Conservation (phyloP, 2,888 invertebrate genomes). For the Polylopha cassiicola region DNA sequence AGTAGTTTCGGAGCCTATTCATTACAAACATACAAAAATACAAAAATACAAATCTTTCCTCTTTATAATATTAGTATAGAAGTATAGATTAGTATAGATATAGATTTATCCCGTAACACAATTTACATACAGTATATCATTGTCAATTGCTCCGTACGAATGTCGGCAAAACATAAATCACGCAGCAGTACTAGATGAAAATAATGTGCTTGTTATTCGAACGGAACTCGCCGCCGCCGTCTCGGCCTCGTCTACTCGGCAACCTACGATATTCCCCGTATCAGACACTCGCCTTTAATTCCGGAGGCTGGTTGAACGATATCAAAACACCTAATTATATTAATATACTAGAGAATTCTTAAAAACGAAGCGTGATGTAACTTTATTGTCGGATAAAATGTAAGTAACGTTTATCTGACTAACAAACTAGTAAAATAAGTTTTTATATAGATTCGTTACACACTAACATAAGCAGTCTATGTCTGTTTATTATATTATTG, state of each 20-base stretch:
- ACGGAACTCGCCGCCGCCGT: constrained; percentile 34
- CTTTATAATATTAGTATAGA: too few relatives aligned
- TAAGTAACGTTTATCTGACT: constrained; percentile 13
- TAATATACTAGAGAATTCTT: too few relatives aligned
- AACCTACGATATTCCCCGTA: constrained; percentile 36
- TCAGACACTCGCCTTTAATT: constrained; percentile 36
- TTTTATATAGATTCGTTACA: constrained; percentile 6
- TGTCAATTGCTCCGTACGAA: constrained; percentile 1
- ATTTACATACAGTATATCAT: constrained; percentile 4
- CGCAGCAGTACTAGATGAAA: constrained; percentile 26
- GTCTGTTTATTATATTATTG: constrained; percentile 1
- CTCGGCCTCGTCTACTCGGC: constrained; percentile 50
- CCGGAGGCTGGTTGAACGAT: constrained; percentile 29
- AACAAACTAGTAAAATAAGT: constrained; percentile 9
- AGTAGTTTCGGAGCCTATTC: too few relatives aligned
- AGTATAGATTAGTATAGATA: too few relatives aligned
- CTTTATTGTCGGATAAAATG: too few relatives aligned
- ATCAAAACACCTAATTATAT: too few relatives aligned
- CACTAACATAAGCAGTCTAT: constrained; percentile 5
- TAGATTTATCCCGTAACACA: too few relatives aligned
- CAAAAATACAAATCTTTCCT: too few relatives aligned
- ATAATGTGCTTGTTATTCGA: constrained; percentile 41
- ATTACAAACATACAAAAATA: too few relatives aligned
- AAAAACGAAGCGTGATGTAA: too few relatives aligned
- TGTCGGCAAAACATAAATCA: constrained; percentile 33